These are phyloP conservation scores for Bucco capensis DNA, from an alignment of 2,113 vertebrate species.

Conservation along the genomic window DNA sequence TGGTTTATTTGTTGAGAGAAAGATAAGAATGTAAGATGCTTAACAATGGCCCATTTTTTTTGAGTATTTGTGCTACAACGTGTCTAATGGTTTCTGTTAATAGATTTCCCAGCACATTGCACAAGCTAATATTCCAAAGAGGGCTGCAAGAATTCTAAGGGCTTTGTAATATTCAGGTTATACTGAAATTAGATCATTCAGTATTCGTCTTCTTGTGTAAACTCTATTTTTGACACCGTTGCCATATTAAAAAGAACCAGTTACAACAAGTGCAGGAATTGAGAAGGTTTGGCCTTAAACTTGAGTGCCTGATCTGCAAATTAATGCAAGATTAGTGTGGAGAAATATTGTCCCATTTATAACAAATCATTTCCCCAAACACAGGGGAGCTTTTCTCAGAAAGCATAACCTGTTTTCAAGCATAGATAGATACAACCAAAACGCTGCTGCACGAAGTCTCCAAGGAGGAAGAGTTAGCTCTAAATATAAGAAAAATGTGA, in stretches of 20 bases:
- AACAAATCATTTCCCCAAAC: neutral
- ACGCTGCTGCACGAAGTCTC: neutral
- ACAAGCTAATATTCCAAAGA: neutral
- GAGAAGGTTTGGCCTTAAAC: neutral
- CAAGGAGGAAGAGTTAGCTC: neutral
- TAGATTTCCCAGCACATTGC: neutral
- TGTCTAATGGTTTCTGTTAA: neutral
- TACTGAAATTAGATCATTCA: neutral
- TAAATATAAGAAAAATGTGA: neutral
- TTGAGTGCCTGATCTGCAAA: neutral
- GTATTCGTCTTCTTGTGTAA: neutral
- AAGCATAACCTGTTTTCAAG: neutral
- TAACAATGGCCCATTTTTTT: neutral
- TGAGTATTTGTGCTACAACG: neutral
- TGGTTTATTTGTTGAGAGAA: conserved; percentile 42
- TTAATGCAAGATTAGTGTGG: neutral
- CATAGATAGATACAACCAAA: neutral
- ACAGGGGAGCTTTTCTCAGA: neutral
- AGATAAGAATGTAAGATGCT: neutral
- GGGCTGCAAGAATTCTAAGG: neutral
- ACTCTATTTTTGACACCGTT: neutral
- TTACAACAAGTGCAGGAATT: neutral
- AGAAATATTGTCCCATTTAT: neutral
- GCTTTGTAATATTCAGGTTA: neutral
- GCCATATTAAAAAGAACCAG: neutral